Evolutionary conservation across 2,113 vertebrate genomes (phyloP), one percentile per base, ranked within the genome.

Genomic region (Ceuthmochares aereus): DNA sequence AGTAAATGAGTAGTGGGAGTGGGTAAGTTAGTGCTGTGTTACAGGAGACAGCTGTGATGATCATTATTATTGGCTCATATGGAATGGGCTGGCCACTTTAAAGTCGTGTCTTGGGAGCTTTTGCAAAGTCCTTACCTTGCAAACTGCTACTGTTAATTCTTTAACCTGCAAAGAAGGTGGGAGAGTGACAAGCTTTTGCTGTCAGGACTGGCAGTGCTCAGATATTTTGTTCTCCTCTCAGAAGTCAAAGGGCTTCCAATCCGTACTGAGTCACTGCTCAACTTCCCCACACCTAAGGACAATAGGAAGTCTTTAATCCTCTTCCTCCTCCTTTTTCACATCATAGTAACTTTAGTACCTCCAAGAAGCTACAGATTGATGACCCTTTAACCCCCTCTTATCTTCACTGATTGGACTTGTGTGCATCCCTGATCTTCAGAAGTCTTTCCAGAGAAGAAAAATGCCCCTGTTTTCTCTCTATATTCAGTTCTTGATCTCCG

Each of bases 81-180:
- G 43, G 17, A 59, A 26, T 51, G 19, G 34, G 26, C 69, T 0
- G 10, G 21, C 10, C 1, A 0, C 18, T 52, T 40, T 30, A 11
- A 93, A 59, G 25, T 64, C 43, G 3, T 7, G 3, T 37, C 40
- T 90, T 12, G 2, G 70, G 47, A 90, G 43, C 49, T 72, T 72
- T 55, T 56, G 34, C 9, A 8, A 85, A 45, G 17, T 67, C 3
- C 0, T 9, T n/a, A 23, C 59, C n/a, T 80, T 40, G 26, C 26
- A 45, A 21, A 55, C 10, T 55, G 40, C 14, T 81, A 52, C 34
- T 79, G 32, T 55, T 89, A 59, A 54, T 62, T 79, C 62, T 84
- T 93, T 52, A 88, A 43, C 22, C 29, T 73, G 23, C 10, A 27
- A 52, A 79, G 55, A 67, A 59, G 40, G 21, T 32, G 32, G 5